A percentile compares a stretch with the other conserved stretches of the same genome.
These are phyloP conservation scores for Acrocyrtus sp. DNA, from an alignment of 2,888 invertebrate species.

Conservation along the genomic window DNA sequence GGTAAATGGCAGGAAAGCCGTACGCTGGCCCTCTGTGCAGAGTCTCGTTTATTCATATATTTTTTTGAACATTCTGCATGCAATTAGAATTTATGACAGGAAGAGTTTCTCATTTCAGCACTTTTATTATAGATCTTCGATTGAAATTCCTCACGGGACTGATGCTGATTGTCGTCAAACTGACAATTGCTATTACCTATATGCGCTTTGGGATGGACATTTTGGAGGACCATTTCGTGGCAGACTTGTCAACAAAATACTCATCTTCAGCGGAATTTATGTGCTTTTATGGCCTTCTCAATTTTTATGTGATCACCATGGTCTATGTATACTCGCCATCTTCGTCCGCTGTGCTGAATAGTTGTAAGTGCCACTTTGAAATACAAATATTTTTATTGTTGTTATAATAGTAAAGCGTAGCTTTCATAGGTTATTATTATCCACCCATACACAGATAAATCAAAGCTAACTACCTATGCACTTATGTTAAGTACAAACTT, in stretches of 20 bases:
- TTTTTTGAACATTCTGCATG: too few relatives aligned
- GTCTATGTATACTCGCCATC: conserved; percentile 81
- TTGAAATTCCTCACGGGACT: conserved; percentile 89
- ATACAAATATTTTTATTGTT: conserved; percentile 34
- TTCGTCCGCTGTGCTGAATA: conserved; percentile 56
- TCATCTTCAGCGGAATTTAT: conserved; percentile 95
- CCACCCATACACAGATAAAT: too few relatives aligned
- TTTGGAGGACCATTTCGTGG: conserved; percentile 93
- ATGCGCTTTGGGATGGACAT: conserved; percentile 85
- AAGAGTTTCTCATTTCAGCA: too few relatives aligned
- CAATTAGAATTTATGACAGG: too few relatives aligned
- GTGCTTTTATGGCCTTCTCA: conserved; percentile 92
- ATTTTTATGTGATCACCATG: conserved; percentile 93
- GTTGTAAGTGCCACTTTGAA: conserved; percentile 49
- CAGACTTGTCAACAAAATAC: conserved; percentile 86
- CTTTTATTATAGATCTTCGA: conserved; percentile 85
- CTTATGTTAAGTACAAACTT: too few relatives aligned
- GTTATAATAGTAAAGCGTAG: too few relatives aligned
- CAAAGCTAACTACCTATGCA: too few relatives aligned
- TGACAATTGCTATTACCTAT: conserved; percentile 79
- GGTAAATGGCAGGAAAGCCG: too few relatives aligned
- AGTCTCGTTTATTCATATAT: too few relatives aligned
- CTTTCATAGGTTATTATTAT: too few relatives aligned
- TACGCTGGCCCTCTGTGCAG: too few relatives aligned
- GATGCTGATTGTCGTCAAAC: conserved; percentile 81